Evolutionary conservation across 2,888 invertebrate genomes (phyloP).

Genomic region (Nomada fabriciana): DNA sequence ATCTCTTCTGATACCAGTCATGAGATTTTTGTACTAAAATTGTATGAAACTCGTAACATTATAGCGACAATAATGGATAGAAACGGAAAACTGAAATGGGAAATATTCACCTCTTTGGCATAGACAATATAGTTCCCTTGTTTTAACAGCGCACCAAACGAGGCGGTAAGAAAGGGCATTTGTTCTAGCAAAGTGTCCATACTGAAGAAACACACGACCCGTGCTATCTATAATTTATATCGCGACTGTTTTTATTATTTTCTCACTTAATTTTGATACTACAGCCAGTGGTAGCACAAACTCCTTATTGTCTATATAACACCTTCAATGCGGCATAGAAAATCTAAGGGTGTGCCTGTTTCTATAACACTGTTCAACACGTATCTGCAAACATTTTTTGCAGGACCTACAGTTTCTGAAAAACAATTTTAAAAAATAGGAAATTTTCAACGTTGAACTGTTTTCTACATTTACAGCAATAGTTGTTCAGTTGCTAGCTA

Average conservation of each 20-base stretch:
- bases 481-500: too few species aligned
- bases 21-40: conserved; percentile 7
- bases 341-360: too few species aligned
- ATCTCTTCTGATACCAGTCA: not conserved
- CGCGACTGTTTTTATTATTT: not conserved
- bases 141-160: not conserved
- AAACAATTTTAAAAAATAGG: too few species aligned
- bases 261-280: not conserved
- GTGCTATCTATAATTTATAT: not conserved
- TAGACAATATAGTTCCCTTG: not conserved
- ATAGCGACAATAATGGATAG: not conserved
- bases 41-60: not conserved
- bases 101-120: not conserved
- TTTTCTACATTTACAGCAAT: too few species aligned
- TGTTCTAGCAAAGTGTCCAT: not conserved
- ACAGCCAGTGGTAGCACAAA: not conserved
- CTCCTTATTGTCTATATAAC: not conserved
- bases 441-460: too few species aligned
- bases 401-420: too few species aligned
- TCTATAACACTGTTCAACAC: too few species aligned
- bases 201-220: not conserved
- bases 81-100: not conserved
- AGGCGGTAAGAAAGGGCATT: not conserved
- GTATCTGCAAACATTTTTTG: too few species aligned
- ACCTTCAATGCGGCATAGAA: too few species aligned